Base-by-base conservation (phyloP, 2,888 invertebrate genomes). In the Brachylomia viminalis region DNA sequence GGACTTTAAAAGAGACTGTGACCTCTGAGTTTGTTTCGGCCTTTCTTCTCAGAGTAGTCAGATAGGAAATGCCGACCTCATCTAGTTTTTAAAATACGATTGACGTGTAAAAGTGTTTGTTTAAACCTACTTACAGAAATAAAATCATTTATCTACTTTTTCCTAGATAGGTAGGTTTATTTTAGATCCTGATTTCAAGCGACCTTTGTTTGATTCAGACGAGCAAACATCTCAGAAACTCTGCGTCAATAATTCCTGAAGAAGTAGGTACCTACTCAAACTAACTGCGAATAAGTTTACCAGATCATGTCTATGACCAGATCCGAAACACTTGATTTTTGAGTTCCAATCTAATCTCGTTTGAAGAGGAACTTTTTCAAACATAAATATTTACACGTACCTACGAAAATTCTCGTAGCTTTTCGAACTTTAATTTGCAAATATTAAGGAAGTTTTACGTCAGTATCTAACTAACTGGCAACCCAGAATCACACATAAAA, bases 321-420 rank as follows among this genome's bases (percentile, higher is more conserved):
- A 70, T 52, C 52, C n/a, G 30, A 52, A 77, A 75, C 33, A 72
- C 52, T 80, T 68, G 64, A 75, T 68, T 68, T 79, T 72, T 56
- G 52, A 68, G 20, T 42, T 64, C 30, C 56, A 72, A 76, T 66
- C 30, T 42, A 52, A 75, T 64, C 66, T 64, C 49, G 52, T 65
- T 72, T 54, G 59, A 38, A 47, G 42, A 15, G 15, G 5, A 78
- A 77, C 58, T 71, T 78, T 38, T 47, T 23, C 4, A 27, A 54
- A 54, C 47, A 78, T 78, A 71, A 78, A 78, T 72, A 78, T 78
- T 77, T 77, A 77, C 78, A 71, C 27, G 47, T 30, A n/a, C 45
- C 69, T 64, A 23, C 23, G 45, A 47, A 67, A 47, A 30, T 65
- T 42, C n/a, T 72, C 42, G 33, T 42, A 15, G 33, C 23, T 62